phyloP scores from a whole-genome alignment of 2,888 invertebrate species.

The Cosmorhoe ocellata region DNA sequence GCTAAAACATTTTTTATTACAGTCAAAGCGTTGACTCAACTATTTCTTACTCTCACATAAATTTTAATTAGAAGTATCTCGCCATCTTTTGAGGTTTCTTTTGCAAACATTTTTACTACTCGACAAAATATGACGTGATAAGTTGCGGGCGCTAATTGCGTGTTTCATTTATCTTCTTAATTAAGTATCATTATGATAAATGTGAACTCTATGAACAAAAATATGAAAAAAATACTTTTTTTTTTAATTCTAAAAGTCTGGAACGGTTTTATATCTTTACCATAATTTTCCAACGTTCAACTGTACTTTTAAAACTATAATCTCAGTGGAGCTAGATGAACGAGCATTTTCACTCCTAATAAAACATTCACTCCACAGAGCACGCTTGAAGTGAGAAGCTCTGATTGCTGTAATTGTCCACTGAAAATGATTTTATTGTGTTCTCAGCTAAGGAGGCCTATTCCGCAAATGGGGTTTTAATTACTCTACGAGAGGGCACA shows the following conservation, averaged over 20 bases:
- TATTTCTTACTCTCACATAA: slow-evolving; percentile 34
- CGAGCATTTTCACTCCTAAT: too few species aligned
- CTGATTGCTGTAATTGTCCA: slow-evolving; percentile 36
- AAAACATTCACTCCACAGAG: slow-evolving; percentile 21
- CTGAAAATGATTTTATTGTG: slow-evolving; percentile 35
- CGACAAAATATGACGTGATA: background rate
- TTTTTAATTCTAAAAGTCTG: too few species aligned
- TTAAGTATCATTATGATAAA: background rate
- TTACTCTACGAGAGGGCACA: slow-evolving; percentile 50
- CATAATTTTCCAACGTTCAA: too few species aligned
- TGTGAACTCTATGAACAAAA: too few species aligned
- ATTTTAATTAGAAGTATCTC: slow-evolving; percentile 22
- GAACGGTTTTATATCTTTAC: too few species aligned
- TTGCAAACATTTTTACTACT: slow-evolving; percentile 1
- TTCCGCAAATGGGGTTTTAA: slow-evolving; percentile 59
- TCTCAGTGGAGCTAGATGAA: too few species aligned
- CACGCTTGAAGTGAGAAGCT: slow-evolving; percentile 24
- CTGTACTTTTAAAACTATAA: too few species aligned
- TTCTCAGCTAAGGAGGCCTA: slow-evolving; percentile 39
- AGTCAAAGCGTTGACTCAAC: slow-evolving; percentile 28
- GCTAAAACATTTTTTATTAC: slow-evolving; percentile 31
- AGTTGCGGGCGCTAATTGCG: background rate
- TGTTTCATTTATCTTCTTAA: background rate
- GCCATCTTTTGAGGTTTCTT: slow-evolving; percentile 1
- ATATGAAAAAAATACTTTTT: too few species aligned